phyloP scores from a whole-genome alignment of 2,888 invertebrate genomes.

The Emmelina monodactyla region DNA sequence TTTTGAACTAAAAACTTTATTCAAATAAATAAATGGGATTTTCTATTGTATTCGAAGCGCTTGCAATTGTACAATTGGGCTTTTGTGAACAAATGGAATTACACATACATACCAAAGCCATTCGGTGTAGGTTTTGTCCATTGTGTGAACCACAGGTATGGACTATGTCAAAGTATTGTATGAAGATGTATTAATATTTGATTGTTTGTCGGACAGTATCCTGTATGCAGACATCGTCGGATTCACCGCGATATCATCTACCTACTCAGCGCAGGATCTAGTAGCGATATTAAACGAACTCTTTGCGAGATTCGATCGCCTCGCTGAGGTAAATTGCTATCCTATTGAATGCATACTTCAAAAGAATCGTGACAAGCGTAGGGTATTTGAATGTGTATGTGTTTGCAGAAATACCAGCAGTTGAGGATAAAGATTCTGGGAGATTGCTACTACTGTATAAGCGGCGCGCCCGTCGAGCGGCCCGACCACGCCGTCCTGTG shows the following conservation, averaged over 20 bases:
- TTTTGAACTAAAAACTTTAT: too few species aligned
- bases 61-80: too few species aligned
- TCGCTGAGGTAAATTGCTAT: slow-evolving; percentile 83
- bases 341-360: too few species aligned
- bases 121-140: too few species aligned
- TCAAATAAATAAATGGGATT: too few species aligned
- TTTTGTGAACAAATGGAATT: too few species aligned
- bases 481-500: slow-evolving; percentile 92
- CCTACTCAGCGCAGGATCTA: slow-evolving; percentile 93
- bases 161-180: too few species aligned
- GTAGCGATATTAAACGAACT: slow-evolving; percentile 95
- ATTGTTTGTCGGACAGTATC: slow-evolving; percentile 72
- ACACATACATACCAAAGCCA: too few species aligned
- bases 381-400: neutral
- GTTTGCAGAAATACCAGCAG: slow-evolving; percentile 87
- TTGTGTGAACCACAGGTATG: too few species aligned
- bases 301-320: slow-evolving; percentile 93
- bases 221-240: slow-evolving; percentile 98
- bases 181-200: too few species aligned
- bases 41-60: too few species aligned
- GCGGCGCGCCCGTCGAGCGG: slow-evolving; percentile 90
- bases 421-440: slow-evolving; percentile 94
- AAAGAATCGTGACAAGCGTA: too few species aligned
- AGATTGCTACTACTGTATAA: slow-evolving; percentile 98
- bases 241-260: slow-evolving; percentile 95